Conservation (phyloP, 2,797 vertebrate species). For the Galagoides demidoff region DNA sequence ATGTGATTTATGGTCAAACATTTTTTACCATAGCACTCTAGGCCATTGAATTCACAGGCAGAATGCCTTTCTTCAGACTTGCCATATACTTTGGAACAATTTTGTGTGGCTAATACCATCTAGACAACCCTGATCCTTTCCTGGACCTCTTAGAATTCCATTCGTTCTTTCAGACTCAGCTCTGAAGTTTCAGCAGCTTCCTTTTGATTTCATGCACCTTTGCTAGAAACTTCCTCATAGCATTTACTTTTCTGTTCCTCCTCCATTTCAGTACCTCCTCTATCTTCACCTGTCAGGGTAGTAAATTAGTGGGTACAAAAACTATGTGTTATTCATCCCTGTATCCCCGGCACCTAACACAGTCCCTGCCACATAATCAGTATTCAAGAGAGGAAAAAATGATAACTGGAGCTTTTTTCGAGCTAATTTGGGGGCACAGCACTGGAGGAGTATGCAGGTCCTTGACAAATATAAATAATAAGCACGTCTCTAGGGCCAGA, state of each 20-base stretch:
- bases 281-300: not conserved
- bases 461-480: not conserved
- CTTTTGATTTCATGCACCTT: not conserved
- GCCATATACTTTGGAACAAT: not conserved
- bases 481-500: not conserved
- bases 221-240: not conserved
- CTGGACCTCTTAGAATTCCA: not conserved
- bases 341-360: not conserved
- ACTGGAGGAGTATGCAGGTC: not conserved
- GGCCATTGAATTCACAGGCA: not conserved
- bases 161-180: not conserved
- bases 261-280: not conserved
- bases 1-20: not conserved
- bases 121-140: not conserved
- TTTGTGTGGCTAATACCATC: not conserved
- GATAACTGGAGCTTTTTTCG: not conserved
- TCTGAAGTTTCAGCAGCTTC: not conserved
- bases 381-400: not conserved
- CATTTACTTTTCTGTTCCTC: constrained; percentile 13
- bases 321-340: not conserved
- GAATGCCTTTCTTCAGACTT: not conserved
- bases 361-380: not conserved
- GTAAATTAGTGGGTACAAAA: not conserved
- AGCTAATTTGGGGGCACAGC: not conserved
- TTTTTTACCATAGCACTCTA: not conserved